Conservation (phyloP, 2,113 vertebrate genomes). For the Benitochromis conjunctus region DNA sequence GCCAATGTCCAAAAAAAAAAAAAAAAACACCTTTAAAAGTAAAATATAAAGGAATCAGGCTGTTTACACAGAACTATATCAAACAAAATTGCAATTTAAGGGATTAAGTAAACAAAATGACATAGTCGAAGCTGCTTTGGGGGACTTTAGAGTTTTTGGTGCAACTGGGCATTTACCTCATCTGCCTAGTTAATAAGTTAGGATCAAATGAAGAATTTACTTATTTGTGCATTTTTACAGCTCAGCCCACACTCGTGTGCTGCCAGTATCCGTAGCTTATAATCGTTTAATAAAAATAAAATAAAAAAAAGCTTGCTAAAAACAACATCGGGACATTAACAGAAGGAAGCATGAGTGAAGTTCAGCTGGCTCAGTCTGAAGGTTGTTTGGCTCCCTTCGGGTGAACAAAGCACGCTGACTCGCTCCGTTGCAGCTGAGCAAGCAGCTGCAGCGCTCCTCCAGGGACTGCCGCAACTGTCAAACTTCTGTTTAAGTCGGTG, state of each 20-base stretch:
- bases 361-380: neutral
- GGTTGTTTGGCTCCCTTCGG: neutral
- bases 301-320: too few relatives aligned
- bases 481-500: neutral
- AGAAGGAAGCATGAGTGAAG: neutral
- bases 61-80: too few relatives aligned
- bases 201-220: neutral
- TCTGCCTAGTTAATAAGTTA: neutral
- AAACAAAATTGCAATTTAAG: neutral
- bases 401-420: neutral
- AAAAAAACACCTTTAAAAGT: too few relatives aligned
- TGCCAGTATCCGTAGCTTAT: too few relatives aligned
- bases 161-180: neutral
- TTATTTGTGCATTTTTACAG: neutral
- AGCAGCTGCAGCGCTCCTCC: conserved; percentile 40
- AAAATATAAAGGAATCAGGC: too few relatives aligned
- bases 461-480: conserved; percentile 47
- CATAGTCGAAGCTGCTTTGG: neutral
- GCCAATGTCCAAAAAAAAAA: too few relatives aligned
- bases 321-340: neutral
- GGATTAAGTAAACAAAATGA: neutral
- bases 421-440: neutral
- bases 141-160: neutral
- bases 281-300: neutral
- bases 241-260: neutral